phyloP scores from a whole-genome alignment of 2,888 invertebrate species.

The Acanthopleura granulata region DNA sequence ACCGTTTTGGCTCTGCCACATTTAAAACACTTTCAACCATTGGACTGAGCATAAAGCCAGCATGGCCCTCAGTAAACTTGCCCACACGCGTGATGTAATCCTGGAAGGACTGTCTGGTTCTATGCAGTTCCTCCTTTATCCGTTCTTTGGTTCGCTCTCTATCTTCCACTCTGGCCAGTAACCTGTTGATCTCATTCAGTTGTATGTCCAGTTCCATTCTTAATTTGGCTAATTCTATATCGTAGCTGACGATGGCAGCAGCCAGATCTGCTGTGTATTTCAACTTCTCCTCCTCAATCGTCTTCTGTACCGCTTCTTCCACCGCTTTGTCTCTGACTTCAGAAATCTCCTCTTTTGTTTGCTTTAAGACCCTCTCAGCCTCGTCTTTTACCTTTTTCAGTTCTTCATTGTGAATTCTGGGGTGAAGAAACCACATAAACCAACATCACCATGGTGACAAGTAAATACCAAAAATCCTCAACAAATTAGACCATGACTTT shows the following conservation, averaged over 20 bases:
- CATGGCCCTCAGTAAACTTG: conserved; percentile 43
- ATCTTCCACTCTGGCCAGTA: conserved; percentile 32
- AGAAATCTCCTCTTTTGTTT: background rate
- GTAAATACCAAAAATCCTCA: too few relatives aligned
- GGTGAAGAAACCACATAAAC: background rate
- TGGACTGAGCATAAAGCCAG: conserved; percentile 50
- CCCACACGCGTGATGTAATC: conserved; percentile 51
- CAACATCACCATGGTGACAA: too few relatives aligned
- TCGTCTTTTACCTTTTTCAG: background rate
- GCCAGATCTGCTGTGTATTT: conserved; percentile 5
- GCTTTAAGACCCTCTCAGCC: background rate
- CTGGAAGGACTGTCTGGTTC: conserved; percentile 48
- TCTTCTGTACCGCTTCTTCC: conserved; percentile 42
- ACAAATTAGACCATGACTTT: too few relatives aligned
- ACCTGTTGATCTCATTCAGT: conserved; percentile 10
- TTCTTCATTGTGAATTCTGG: conserved; percentile 35
- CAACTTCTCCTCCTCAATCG: conserved; percentile 29
- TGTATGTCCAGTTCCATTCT: conserved; percentile 28
- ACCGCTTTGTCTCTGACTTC: background rate
- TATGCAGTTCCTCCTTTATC: conserved; percentile 43
- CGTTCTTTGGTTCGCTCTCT: conserved; percentile 37
- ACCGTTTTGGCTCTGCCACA: background rate
- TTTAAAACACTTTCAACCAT: conserved; percentile 21
- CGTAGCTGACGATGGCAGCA: conserved; percentile 3
- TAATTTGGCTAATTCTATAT: background rate